Base-by-base conservation (phyloP, 1,140 invertebrate species). In the Gryon sp. region DNA sequence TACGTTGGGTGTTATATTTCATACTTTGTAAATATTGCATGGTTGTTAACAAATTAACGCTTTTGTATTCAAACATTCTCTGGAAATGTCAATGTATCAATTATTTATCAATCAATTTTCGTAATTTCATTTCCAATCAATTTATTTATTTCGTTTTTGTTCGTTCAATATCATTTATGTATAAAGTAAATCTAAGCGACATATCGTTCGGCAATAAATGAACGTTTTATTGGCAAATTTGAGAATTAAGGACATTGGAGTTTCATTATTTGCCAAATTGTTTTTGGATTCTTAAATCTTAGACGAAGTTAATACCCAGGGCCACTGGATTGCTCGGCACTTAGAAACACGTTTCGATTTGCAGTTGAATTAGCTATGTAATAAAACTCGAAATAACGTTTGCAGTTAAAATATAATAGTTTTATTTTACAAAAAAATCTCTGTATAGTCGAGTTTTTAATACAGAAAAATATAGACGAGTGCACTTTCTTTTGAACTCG, bases 241-340 rank as follows among this genome's bases (percentile, higher is more conserved):
- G 53, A 8, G 22, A 15, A 66, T 45, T 34, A 53, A 34, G 28
- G 3, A 34, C 15, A 12, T 43, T 9, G 2, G 14, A 45, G 22
- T 53, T 66, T 65, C 34, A 53, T 65, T 52, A 52, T 65, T 52
- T 65, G 52, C 32, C n/a, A 57, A 69, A 52, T 60, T 60, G 46
- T 53, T 53, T 70, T 53, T 53, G 28, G 53, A 60, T 70, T 38
- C 34, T 36, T 52, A 53, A 60, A 53, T 69, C 32, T 28, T 32
- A 15, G 1, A 20, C 30, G 12, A 0, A 38, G 41, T 20, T 38
- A 66, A 52, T n/a, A 55, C 2, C 8, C 4, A 14, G 11, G 9
- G 7, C 9, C 30, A n/a, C 48, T 46, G 0, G 22, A 18, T 68
- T 7, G 18, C 40, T 2, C 6, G 12, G 52, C 18, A 59, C 53